phyloP scores from a whole-genome alignment of 1,140 invertebrate species.

The Calephelis virginiensis region DNA sequence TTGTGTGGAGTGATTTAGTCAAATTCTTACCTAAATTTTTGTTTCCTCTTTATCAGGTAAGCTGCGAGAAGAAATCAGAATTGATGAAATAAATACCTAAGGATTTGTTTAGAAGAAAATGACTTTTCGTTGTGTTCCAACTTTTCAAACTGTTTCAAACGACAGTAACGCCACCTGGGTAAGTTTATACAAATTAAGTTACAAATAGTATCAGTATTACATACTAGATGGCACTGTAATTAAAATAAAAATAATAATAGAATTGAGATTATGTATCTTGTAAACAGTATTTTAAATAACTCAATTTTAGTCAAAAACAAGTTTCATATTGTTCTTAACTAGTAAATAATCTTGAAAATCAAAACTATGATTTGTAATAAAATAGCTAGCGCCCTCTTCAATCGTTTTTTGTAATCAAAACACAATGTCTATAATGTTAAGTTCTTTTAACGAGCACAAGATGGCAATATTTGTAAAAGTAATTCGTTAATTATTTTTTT shows the following conservation, averaged over 20 bases:
- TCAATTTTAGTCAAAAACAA: no score
- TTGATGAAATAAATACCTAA: conserved; percentile 42
- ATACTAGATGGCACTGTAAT: conserved; percentile 39
- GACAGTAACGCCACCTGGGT: conserved; percentile 84
- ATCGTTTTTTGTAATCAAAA: background rate
- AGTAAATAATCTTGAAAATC: background rate
- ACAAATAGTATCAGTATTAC: conserved; percentile 30
- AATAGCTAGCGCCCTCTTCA: conserved; percentile 12
- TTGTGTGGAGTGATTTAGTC: no score
- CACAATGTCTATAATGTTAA: background rate
- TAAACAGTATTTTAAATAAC: no score
- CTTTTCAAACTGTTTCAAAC: conserved; percentile 81
- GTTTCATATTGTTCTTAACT: no score
- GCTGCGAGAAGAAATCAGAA: conserved; percentile 64
- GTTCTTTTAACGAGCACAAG: background rate
- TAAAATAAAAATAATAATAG: background rate
- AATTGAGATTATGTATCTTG: no score
- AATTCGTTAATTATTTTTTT: no score
- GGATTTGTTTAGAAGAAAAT: conserved; percentile 59
- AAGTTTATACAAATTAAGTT: conserved; percentile 58
- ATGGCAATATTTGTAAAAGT: background rate
- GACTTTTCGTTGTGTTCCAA: conserved; percentile 83
- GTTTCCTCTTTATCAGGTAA: conserved; percentile 64
- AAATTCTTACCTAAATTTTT: no score
- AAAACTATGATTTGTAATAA: background rate